These are phyloP conservation scores for Brevimyrus niger DNA, from an alignment of 2,113 vertebrate genomes.

Conservation along the genomic window DNA sequence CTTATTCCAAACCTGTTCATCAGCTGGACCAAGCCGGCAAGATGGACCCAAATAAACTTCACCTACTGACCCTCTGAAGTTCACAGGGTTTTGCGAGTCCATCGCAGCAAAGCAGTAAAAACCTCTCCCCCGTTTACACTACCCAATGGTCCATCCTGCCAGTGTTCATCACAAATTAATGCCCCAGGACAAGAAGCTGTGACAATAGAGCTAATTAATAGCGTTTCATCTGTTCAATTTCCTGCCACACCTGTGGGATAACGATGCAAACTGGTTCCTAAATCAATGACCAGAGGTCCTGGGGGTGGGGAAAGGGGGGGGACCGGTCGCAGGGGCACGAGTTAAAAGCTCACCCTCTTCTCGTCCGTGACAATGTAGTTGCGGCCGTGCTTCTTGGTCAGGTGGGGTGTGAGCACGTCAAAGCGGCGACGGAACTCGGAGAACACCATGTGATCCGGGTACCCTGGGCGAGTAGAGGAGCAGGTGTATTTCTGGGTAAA, in stretches of 20 bases:
- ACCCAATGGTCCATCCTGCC: background rate
- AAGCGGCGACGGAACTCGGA: conserved; percentile 92
- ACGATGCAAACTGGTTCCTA: conserved; percentile 30
- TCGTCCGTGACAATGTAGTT: conserved; percentile 91
- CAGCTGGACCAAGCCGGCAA: background rate
- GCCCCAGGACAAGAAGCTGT: background rate
- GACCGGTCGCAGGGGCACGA: conserved; percentile 26
- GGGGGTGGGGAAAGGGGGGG: conserved; percentile 24
- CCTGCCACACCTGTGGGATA: conserved; percentile 22
- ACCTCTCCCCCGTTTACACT: background rate
- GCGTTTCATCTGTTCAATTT: conserved; percentile 32
- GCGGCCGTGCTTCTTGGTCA: conserved; percentile 89
- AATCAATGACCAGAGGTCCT: conserved; percentile 48
- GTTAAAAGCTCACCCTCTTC: conserved; percentile 66
- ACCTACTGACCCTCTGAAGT: background rate
- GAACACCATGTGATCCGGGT: conserved; percentile 95
- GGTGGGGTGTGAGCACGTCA: conserved; percentile 84
- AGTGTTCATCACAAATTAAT: background rate
- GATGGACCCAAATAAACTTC: background rate
- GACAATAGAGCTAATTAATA: conserved; percentile 32
- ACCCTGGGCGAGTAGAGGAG: conserved; percentile 59
- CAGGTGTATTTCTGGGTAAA: background rate
- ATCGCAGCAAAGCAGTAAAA: background rate
- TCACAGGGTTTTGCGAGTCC: background rate
- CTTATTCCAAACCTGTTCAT: background rate